Base-by-base conservation (phyloP, 2,888 invertebrate genomes). In the Meloe dianella region DNA sequence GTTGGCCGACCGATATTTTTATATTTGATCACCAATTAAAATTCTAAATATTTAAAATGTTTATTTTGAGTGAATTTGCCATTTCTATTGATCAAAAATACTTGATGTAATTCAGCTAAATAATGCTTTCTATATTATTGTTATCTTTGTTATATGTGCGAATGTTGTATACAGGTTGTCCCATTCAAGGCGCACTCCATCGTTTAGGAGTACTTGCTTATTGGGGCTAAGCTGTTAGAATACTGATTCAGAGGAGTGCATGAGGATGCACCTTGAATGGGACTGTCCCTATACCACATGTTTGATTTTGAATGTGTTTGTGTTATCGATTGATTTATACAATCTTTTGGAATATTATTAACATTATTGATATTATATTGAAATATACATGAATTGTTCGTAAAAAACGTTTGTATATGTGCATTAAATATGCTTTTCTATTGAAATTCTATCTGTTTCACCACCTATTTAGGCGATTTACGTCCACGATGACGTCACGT, bases 391-490 rank as follows among this genome's bases (percentile, higher is more conserved):
- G 8, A 54, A 6, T 54, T 54, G 54, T 54, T 54, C 54, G 54
- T 54, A 41, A 54, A n/a, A 54, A 54, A 54, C 54, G 24, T 54
- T 54, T 68, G 61, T 68, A 64, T 67, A 67, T 68, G 64, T 68
- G 68, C 65, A 63, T 68, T 67, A 67, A 63, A 67, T 61, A 56
- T 67, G 67, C 67, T 67, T 67, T 67, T 67, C 60, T 68, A 68
- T 68, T 58, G 60, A 68, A 56, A 60, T 20, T 9, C 14, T 7
- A 5, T 38, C 9, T 10, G 38, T 57, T 35, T 38, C 12, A 61
- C 29, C 22, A 29, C 20, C 17, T 17, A 57, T 10, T 20, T 56
- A 0, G 32, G n/a, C n/a, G n/a, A n/a, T n/a, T n/a, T n/a, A n/a
- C n/a, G n/a, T n/a, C n/a, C n/a, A n/a, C n/a, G n/a, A n/a, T 27